Evolutionary conservation across 2,888 invertebrate species (phyloP), one percentile per base, ranked within the genome.

Genomic region (Poecilobothrus nobilitatus): DNA sequence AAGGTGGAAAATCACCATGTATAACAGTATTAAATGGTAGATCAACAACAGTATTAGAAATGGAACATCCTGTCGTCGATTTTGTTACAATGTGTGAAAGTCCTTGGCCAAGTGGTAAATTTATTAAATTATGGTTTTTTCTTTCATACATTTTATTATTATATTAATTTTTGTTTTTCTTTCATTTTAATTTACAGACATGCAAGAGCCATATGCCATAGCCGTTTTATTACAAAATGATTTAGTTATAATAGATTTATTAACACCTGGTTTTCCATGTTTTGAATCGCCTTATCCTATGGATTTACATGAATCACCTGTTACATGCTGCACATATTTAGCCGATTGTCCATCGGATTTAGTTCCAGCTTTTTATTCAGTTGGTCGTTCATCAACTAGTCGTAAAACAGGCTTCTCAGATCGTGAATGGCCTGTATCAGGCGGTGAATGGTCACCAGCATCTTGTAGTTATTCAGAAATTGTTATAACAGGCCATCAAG

Each of bases 231-330:
- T 99, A 75, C 95, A 96, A 84, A 95, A 95, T 85, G 98, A 99
- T 85, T 87, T 99, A 81, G 97, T 99, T 80, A 92, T 98, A 78
- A 94, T 99, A 81, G 99, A 99, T 85, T 88, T 99, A 79, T 91
- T 91, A 80, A 91, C 94, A 67, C 88, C 92, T 70, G 97, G 97
- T 80, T 99, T 97, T 85, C 98, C 98, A 33, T 96, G 97, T 84
- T 95, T 97, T 85, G 97, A 98, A 84, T 97, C 97, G 85, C 99
- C 98, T 65, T 98, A 99, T 85, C 95, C 98, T 72, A 97, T 99
- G 97, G 98, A 99, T 84, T 88, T 99, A 75, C 98, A 99, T 85
- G 98, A 99, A 84, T 96, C 97, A 68, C 94, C 97, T 27, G 97
- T 99, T 78, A 98, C 98, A 69, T 94, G 94, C 84, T 95, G 97